Base-by-base conservation (phyloP, 2,797 vertebrate genomes). In the Melanotaenia nigrans region DNA sequence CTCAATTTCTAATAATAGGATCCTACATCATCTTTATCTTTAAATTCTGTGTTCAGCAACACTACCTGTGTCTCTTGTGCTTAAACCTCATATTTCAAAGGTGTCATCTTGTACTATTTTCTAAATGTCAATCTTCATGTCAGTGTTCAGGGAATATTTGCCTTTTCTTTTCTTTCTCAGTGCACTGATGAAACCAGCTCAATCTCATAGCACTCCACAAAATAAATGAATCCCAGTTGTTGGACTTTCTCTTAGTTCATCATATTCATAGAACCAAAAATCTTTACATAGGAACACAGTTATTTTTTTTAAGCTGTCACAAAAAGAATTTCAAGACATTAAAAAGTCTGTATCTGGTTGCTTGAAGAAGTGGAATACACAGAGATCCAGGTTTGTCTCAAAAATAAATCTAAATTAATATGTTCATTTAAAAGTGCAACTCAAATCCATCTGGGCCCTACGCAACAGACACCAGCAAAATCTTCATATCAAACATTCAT, bases 61-160 rank as follows among this genome's bases (percentile, higher is more conserved):
- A 55, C 25, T 55, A 55, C 53, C 20, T 47, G 20, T 24, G 22
- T 24, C 13, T 28, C 24, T 25, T 13, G 22, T 28, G n/a, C 22
- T 24, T 54, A 24, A 54, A 54, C 51, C 5, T 54, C 24, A 28
- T 22, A 54, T 54, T 54, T 54, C 51, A 54, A 54, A 54, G 51
- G 22, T 54, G 13, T 24, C 25, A 30, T 47, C 42, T 45, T 45
- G 42, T 45, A 18, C 16, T 16, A 25, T 54, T 30, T 25, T 55
- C 53, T 30, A 30, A 30, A 55, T 30, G 49, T 30, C 25, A 14
- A 25, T 28, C 53, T 55, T 30, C 14, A 55, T 18, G 25, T 55
- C 53, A 55, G 25, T 30, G 25, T 55, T 42, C 22, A 42, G n/a
- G 36, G 14, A 42, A 25, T 61, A 28, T 61, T 51, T 24, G 11